A percentile compares a stretch with the other conserved stretches of the same genome.
Evolutionary conservation across 2,113 vertebrate species (phyloP).

Genomic region (Paratilapia polleni): DNA sequence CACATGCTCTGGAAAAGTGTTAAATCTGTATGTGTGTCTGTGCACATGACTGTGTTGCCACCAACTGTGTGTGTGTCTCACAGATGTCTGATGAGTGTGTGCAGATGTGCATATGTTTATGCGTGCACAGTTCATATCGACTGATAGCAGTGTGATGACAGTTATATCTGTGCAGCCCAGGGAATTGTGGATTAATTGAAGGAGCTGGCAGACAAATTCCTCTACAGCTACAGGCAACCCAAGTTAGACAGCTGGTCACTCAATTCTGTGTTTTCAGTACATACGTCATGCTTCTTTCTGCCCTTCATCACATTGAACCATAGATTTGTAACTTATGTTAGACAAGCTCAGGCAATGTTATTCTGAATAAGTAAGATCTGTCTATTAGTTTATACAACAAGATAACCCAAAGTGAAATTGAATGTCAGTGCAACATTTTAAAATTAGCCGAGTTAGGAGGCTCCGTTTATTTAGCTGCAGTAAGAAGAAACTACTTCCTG

Average conservation of each 20-base stretch:
- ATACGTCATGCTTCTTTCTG: not conserved
- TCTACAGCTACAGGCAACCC: conserved; percentile 37
- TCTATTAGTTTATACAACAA: conserved; percentile 4
- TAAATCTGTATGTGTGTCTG: conserved; percentile 11
- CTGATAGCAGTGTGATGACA: conserved; percentile 53
- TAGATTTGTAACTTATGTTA: not conserved
- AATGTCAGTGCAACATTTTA: conserved; percentile 32
- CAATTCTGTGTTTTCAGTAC: conserved; percentile 44
- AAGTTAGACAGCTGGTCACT: conserved; percentile 31
- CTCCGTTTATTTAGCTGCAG: not conserved
- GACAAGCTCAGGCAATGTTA: not conserved
- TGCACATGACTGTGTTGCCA: not conserved
- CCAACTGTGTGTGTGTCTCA: conserved; percentile 20
- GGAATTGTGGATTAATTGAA: conserved; percentile 71
- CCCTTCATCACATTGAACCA: not conserved
- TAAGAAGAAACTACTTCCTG: too few species aligned
- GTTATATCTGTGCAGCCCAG: conserved; percentile 47
- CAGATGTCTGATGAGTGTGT: conserved; percentile 17
- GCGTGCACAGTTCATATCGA: conserved; percentile 50
- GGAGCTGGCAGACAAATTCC: conserved; percentile 48
- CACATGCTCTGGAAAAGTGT: conserved; percentile 43
- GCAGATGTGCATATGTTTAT: conserved; percentile 3
- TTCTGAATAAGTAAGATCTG: conserved; percentile 38
- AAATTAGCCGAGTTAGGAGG: conserved; percentile 28
- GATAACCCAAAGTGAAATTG: conserved; percentile 12